Evolutionary conservation across 2,888 invertebrate species (phyloP).

Genomic region (Thysanoteuthis rhombus): DNA sequence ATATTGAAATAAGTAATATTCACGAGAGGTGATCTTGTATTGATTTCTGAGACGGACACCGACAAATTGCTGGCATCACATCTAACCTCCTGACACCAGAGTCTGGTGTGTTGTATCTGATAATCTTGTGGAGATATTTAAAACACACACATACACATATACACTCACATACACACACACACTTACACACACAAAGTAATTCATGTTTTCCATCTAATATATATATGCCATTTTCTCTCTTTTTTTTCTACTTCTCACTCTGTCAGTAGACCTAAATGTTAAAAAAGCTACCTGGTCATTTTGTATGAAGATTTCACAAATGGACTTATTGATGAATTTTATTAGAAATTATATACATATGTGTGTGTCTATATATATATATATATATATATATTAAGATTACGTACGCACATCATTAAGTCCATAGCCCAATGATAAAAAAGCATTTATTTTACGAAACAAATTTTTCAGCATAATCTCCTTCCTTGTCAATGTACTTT

Average conservation of each 20-base stretch:
- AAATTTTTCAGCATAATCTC: too few species aligned
- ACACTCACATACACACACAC: not conserved
- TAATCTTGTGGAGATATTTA: not conserved
- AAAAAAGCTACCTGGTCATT: not conserved
- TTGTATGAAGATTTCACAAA: not conserved
- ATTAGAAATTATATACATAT: not conserved
- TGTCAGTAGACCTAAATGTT: not conserved
- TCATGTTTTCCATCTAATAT: not conserved
- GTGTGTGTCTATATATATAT: not conserved
- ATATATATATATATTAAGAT: not conserved
- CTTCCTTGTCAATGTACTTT: too few species aligned
- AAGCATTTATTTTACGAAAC: too few species aligned
- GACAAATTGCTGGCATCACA: not conserved
- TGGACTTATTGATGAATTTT: not conserved
- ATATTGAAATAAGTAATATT: constrained; percentile 12
- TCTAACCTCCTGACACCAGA: not conserved
- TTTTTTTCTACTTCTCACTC: not conserved
- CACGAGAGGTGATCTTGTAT: not conserved
- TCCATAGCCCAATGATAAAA: not conserved
- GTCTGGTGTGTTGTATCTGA: not conserved
- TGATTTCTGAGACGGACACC: not conserved
- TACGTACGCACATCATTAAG: too few species aligned
- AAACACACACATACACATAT: not conserved
- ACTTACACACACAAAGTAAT: not conserved
- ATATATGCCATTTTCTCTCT: not conserved